A percentile compares a stretch with the other conserved stretches of the same genome.
Evolutionary conservation across 1,140 invertebrate genomes (phyloP).

Genomic region (Drosophila guanche): DNA sequence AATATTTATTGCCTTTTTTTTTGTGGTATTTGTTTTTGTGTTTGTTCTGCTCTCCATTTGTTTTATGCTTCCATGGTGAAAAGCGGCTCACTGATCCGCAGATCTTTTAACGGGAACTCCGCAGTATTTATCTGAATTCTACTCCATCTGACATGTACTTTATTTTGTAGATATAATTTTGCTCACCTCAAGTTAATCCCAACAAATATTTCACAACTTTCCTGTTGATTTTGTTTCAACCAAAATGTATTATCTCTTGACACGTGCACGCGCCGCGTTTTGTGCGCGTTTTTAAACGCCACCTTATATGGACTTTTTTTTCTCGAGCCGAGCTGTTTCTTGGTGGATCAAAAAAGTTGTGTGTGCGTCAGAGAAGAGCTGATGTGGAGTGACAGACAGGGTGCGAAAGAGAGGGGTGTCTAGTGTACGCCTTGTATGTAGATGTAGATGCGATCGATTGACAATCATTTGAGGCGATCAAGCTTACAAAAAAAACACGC

Average conservation of each 20-base stretch:
- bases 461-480: constrained; percentile 49
- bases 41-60: too few relatives aligned
- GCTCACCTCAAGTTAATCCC: too few relatives aligned
- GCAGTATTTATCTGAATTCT: too few relatives aligned
- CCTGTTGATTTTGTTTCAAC: too few relatives aligned
- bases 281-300: constrained; percentile 55
- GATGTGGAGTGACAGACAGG: background rate
- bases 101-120: too few relatives aligned
- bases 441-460: constrained; percentile 50
- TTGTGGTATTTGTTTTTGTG: too few relatives aligned
- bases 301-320: constrained; percentile 57
- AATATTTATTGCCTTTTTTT: too few relatives aligned
- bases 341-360: constrained; percentile 32
- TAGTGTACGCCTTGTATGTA: constrained; percentile 19
- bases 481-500: constrained; percentile 5
- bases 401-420: background rate
- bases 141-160: too few relatives aligned
- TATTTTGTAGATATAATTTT: too few relatives aligned
- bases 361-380: constrained; percentile 42
- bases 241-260: constrained; percentile 26
- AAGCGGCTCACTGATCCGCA: too few relatives aligned
- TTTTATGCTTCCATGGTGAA: too few relatives aligned
- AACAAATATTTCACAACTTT: too few relatives aligned
- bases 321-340: constrained; percentile 17
- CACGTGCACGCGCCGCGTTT: constrained; percentile 65